Conservation (phyloP, 2,797 vertebrate species). For the Phyllotis vaccarum region DNA sequence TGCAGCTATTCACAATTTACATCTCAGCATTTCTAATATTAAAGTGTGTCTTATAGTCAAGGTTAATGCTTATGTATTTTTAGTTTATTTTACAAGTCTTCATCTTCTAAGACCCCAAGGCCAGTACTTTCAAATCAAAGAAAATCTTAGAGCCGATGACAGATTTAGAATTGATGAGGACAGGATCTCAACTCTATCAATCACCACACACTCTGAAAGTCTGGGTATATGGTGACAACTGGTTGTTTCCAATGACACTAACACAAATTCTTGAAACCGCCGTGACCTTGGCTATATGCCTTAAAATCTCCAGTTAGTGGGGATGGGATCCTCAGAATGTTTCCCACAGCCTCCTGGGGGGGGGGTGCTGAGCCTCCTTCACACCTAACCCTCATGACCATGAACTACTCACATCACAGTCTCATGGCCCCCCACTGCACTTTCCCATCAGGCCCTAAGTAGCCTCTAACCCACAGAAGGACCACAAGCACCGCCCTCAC, state of each 20-base stretch:
- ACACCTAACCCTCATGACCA: neutral
- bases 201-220: neutral
- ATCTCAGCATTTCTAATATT: neutral
- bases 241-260: neutral
- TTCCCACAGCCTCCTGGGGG: neutral
- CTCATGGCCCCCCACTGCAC: neutral
- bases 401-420: neutral
- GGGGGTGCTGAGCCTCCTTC: neutral
- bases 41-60: neutral
- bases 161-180: neutral
- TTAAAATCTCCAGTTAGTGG: neutral
- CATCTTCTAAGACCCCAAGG: neutral
- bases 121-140: neutral
- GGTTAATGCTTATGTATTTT: neutral
- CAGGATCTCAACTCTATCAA: neutral
- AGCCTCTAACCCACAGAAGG: neutral
- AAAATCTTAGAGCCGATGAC: neutral
- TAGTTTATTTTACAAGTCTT: neutral
- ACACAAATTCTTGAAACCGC: neutral
- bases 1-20: neutral
- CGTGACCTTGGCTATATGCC: neutral
- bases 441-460: neutral
- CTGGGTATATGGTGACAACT: neutral
- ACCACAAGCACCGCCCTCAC: accelerated
- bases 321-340: neutral